phyloP scores from a whole-genome alignment of 2,113 vertebrate genomes.

The Tetrao urogallus region DNA sequence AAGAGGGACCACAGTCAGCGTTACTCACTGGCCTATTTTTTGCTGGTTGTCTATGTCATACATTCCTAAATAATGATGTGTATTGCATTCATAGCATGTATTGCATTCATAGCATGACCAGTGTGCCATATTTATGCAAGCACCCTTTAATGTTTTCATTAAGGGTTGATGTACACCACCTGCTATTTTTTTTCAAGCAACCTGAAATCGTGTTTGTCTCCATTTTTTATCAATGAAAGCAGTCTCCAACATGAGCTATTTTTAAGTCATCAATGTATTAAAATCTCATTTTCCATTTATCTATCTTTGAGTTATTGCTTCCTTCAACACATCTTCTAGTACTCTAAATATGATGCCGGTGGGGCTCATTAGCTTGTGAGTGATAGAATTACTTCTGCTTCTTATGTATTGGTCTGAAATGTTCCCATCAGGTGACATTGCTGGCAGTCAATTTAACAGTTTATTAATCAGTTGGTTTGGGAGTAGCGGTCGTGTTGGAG shows the following conservation, averaged over 20 bases:
- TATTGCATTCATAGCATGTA: not conserved
- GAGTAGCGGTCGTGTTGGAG: not conserved
- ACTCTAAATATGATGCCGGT: not conserved
- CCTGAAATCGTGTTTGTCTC: not conserved
- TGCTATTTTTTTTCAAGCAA: not conserved
- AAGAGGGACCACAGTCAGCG: not conserved
- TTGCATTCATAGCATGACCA: not conserved
- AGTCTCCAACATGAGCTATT: not conserved
- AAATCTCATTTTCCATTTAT: not conserved
- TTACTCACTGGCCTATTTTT: not conserved
- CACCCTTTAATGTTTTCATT: not conserved
- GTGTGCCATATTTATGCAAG: not conserved
- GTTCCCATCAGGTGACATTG: not conserved
- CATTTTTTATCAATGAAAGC: not conserved
- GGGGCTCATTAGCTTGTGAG: not conserved
- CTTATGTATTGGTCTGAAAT: not conserved
- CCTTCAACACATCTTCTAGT: not conserved
- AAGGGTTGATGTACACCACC: not conserved
- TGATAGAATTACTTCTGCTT: not conserved
- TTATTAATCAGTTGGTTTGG: not conserved
- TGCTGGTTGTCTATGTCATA: not conserved
- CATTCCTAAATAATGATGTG: not conserved
- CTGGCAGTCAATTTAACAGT: not conserved
- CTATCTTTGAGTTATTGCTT: not conserved
- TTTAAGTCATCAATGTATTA: not conserved